phyloP scores from a whole-genome alignment of 2,113 vertebrate species.

The Meleagris gallopavo region DNA sequence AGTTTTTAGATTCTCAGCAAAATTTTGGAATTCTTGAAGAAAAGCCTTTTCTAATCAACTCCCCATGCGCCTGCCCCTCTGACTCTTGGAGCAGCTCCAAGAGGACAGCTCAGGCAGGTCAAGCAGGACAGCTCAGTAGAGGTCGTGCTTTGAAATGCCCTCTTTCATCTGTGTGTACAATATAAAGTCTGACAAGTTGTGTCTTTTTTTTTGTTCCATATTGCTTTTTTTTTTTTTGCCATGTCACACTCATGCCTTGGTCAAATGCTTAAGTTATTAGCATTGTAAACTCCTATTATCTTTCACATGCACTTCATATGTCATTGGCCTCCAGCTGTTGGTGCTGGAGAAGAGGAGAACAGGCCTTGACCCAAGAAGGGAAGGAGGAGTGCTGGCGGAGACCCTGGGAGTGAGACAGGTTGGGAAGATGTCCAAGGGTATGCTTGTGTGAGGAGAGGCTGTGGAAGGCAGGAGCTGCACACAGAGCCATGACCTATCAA shows the following conservation, averaged over 20 bases:
- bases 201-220: no score
- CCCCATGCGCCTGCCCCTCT: not conserved
- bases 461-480: slow-evolving; percentile 1
- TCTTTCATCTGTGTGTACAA: slow-evolving; percentile 14
- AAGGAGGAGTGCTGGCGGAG: not conserved
- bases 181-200: not conserved
- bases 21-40: slow-evolving; percentile 15
- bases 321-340: slow-evolving; percentile 63
- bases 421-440: slow-evolving; percentile 54
- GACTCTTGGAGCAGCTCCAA: not conserved
- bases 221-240: slow-evolving; percentile 29
- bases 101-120: not conserved
- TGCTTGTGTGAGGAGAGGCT: slow-evolving; percentile 7
- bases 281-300: slow-evolving; percentile 61
- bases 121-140: not conserved
- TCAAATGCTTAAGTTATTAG: slow-evolving; percentile 59
- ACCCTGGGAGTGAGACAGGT: slow-evolving; percentile 12
- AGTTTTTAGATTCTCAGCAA: not conserved
- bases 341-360: not conserved
- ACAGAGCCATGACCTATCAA: not conserved
- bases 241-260: not conserved
- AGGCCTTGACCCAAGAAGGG: slow-evolving; percentile 18
- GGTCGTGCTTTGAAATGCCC: slow-evolving; percentile 10
- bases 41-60: not conserved
- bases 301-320: slow-evolving; percentile 36